Evolutionary conservation across 1,140 invertebrate species (phyloP), one percentile per base, ranked within the genome.

Genomic region (Hycleus cichorii): DNA sequence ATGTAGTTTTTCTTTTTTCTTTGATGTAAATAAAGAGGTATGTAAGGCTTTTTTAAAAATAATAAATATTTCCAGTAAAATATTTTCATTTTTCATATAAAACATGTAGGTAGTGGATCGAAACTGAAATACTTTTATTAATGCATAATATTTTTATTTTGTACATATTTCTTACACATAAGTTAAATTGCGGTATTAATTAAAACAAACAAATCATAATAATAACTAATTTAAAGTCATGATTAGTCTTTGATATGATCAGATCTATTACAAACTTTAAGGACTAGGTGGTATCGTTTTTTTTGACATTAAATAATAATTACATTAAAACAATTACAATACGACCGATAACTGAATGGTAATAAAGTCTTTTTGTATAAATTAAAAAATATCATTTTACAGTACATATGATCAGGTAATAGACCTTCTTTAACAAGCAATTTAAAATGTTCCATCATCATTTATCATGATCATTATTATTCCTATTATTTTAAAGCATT

Each of bases 1-100:
- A 60, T 32, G 32, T 32, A 32, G 32, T 32, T 53, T 62, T 18
- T 2, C 18, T 18, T 18, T 18, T 18, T 18, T 18, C 18, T 18
- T 65, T 67, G 65, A 65, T 72, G 69, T 72, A 72, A 66, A 72
- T 72, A 71, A 70, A 66, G 18, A 18, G 65, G 66, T 71, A 72
- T 71, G 67, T 71, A 71, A 72, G 71, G 69, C 69, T 72, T 72
- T 72, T 71, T 71, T 69, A 68, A 57, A 64, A 72, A 71, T 70
- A 72, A 70, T 8, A 12, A 45, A 45, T 27, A 54, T 46, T 42
- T 46, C 10, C n/a, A 46, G 18, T 8, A n/a, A 46, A 38, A 42
- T 2, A 38, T 7, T 45, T 18, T 18, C 12, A 27, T 12, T 32
- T 54, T 54, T 7, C 7, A 42, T 32, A 42, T 18, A 42, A 8